A percentile compares a stretch with the other conserved stretches of the same genome.
Conservation (phyloP, 2,113 vertebrate genomes). For the Triplophysa dalaica region DNA sequence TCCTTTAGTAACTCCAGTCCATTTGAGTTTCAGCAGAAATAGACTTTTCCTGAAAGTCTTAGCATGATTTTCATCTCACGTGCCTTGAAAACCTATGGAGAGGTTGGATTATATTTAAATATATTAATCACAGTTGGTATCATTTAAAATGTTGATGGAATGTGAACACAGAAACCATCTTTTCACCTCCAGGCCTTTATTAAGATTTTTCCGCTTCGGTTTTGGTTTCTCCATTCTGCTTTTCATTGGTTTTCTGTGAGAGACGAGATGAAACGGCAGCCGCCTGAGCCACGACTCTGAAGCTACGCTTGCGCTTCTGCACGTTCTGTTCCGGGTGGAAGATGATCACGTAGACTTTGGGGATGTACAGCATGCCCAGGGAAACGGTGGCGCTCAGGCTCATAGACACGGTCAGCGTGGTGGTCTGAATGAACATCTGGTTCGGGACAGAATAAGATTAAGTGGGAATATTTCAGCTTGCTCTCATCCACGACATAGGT, state of each 20-base stretch:
- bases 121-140: background rate
- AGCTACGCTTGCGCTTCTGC: constrained; percentile 86
- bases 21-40: background rate
- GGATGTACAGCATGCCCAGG: constrained; percentile 88
- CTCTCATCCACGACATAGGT: background rate
- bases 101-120: background rate
- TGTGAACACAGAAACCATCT: background rate
- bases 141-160: background rate
- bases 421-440: constrained; percentile 91
- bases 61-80: background rate
- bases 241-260: constrained; percentile 75
- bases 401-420: constrained; percentile 87
- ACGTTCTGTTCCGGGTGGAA: constrained; percentile 90
- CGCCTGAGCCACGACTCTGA: constrained; percentile 75
- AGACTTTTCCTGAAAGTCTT: background rate
- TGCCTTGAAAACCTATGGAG: background rate
- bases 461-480: constrained; percentile 28
- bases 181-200: constrained; percentile 49
- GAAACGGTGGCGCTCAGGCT: constrained; percentile 87
- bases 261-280: constrained; percentile 73
- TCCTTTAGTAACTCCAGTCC: background rate
- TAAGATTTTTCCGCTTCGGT: constrained; percentile 70
- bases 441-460: constrained; percentile 41
- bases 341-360: constrained; percentile 87
- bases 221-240: constrained; percentile 78